Evolutionary conservation across 2,888 invertebrate genomes (phyloP).

Genomic region (Rotaria magnacalcarata): DNA sequence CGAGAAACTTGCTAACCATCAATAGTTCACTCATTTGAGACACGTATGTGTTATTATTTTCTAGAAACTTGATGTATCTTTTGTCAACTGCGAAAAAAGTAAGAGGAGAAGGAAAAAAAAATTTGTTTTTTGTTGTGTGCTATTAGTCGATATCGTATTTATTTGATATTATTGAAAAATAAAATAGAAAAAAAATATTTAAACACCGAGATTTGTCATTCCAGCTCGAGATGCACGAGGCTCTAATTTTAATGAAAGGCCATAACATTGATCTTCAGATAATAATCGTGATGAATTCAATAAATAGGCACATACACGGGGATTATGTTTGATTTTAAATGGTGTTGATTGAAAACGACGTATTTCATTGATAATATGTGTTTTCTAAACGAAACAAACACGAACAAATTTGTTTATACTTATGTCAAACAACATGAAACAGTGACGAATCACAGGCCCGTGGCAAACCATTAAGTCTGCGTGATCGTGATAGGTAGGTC

Average conservation of each 20-base stretch:
- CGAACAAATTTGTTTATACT: too few relatives aligned
- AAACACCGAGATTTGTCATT: not conserved
- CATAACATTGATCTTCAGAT: constrained; percentile 76
- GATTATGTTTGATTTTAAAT: constrained; percentile 80
- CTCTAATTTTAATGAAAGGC: constrained; percentile 75
- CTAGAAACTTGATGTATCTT: too few relatives aligned
- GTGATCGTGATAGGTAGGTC: too few relatives aligned
- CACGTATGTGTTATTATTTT: too few relatives aligned
- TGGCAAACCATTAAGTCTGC: too few relatives aligned
- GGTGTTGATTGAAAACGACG: constrained; percentile 83
- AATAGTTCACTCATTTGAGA: too few relatives aligned
- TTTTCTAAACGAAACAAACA: constrained; percentile 67
- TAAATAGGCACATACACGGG: constrained; percentile 70
- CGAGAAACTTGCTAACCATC: too few relatives aligned
- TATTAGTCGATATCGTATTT: not conserved
- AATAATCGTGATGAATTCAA: constrained; percentile 71
- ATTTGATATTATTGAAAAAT: not conserved
- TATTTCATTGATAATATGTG: constrained; percentile 84
- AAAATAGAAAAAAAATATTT: not conserved
- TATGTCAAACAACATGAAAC: too few relatives aligned
- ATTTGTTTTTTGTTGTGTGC: not conserved
- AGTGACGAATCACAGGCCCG: too few relatives aligned
- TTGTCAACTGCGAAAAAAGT: too few relatives aligned
- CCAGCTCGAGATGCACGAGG: constrained; percentile 66
- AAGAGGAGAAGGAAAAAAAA: too few relatives aligned